Evolutionary conservation across 2,113 vertebrate genomes (phyloP), one percentile per base, ranked within the genome.

Genomic region (Cynoglossus semilaevis): DNA sequence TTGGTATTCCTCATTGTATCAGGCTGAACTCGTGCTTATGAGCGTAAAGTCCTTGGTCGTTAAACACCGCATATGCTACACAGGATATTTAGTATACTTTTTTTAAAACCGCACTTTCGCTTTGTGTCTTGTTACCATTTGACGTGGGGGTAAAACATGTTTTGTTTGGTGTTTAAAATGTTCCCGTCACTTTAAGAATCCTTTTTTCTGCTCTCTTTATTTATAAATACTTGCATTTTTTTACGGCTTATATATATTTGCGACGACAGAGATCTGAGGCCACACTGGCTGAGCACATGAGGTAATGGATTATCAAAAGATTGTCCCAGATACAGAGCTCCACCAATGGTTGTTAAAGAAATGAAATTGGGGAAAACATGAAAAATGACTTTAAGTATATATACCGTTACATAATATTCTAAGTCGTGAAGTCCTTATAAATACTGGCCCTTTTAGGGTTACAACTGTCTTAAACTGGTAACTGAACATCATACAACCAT

Each of bases 301-400:
- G 86, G 87, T 84, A 80, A 87, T 87, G 78, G 83, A 86, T 85
- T 87, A 85, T 82, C 81, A 83, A 78, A 86, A 85, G 85, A 83
- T 79, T 85, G 85, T 85, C 84, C 84, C 88, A 87, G 82, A 85
- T 89, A 77, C 69, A 48, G 68, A 83, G 76, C 72, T 83, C 66
- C 46, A 65, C 63, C 68, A 83, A 80, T 70, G n/a, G 75, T 77
- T 80, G 71, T 81, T 76, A 63, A 58, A 70, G 52, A 54, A 64
- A 29, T 2, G 6, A 29, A 29, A 29, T 6, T 4, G 22, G 22
- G 22, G 22, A 29, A 29, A 29, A 29, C 42, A 50, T 66, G 56
- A 62, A 76, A 66, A 45, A 29, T 29, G 3, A 6, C 22, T 29
- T 29, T 4, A 29, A 29, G 22, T n/a, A n/a, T n/a, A n/a, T n/a